Percentiles rank a stretch among this genome's conserved stretches.
These are phyloP conservation scores for Brachyistius frenatus DNA, from an alignment of 2,113 vertebrate species.

Conservation along the genomic window DNA sequence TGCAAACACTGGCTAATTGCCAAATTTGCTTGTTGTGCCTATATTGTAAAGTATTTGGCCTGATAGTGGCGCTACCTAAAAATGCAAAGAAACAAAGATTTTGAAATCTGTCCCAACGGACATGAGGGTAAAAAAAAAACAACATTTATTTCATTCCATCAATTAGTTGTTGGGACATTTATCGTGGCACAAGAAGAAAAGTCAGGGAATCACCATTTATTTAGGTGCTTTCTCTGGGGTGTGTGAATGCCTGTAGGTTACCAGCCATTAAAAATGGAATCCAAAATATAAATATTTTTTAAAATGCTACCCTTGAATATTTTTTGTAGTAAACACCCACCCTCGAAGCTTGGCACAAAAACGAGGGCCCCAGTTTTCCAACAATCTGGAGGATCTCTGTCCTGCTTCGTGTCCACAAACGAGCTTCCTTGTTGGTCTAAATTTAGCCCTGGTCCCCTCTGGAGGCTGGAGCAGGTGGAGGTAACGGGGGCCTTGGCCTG, in stretches of 20 bases:
- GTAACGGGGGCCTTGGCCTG: slow-evolving; percentile 78
- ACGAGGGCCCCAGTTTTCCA: slow-evolving; percentile 47
- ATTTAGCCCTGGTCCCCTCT: slow-evolving; percentile 73
- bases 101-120: too few relatives aligned
- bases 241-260: background rate
- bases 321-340: slow-evolving; percentile 41
- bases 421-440: slow-evolving; percentile 67
- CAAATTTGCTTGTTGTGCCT: too few relatives aligned
- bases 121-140: too few relatives aligned
- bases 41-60: too few relatives aligned
- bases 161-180: too few relatives aligned
- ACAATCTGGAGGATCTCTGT: slow-evolving; percentile 72
- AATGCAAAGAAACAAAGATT: too few relatives aligned
- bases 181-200: too few relatives aligned
- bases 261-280: background rate
- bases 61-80: too few relatives aligned
- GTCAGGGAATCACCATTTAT: too few relatives aligned
- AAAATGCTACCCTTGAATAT: background rate
- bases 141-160: too few relatives aligned
- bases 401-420: slow-evolving; percentile 28
- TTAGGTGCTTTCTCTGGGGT: too few relatives aligned
- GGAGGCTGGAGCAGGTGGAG: slow-evolving; percentile 79
- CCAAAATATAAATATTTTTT: background rate
- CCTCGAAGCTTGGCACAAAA: slow-evolving; percentile 53
- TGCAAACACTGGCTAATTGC: too few relatives aligned